These are phyloP conservation scores for Nycticryphes semicollaris DNA, from an alignment of 2,113 vertebrate species.

Conservation along the genomic window DNA sequence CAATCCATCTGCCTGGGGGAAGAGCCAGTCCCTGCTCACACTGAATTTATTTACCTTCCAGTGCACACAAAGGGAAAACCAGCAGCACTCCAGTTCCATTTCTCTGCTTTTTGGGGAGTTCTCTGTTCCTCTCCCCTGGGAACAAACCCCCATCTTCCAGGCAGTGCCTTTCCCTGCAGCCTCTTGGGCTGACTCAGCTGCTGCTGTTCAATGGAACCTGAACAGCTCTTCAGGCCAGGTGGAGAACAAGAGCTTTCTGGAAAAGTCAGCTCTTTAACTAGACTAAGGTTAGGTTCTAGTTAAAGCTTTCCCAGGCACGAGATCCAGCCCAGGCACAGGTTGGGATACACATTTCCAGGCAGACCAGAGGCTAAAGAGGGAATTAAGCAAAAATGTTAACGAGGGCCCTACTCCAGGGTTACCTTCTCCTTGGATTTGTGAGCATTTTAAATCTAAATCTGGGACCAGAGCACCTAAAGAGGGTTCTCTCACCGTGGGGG, in stretches of 20 bases:
- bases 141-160: background rate
- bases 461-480: background rate
- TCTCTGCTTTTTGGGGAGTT: too few relatives aligned
- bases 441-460: fast-evolving
- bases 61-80: fast-evolving
- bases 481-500: background rate
- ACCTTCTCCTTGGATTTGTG: background rate
- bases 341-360: background rate
- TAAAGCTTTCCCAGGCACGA: too few relatives aligned
- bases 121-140: background rate
- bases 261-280: background rate
- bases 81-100: fast-evolving
- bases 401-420: background rate
- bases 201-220: background rate
- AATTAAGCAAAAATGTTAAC: background rate
- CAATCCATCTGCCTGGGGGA: too few relatives aligned
- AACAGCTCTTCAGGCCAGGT: fast-evolving
- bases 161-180: background rate
- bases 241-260: background rate
- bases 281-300: too few relatives aligned
- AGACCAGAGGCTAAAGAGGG: background rate
- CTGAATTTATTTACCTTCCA: background rate
- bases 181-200: background rate
- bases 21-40: background rate
- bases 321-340: fast-evolving